Evolutionary conservation across 2,888 invertebrate genomes (phyloP), one percentile per base, ranked within the genome.

Genomic region (Hecatera dysodea): DNA sequence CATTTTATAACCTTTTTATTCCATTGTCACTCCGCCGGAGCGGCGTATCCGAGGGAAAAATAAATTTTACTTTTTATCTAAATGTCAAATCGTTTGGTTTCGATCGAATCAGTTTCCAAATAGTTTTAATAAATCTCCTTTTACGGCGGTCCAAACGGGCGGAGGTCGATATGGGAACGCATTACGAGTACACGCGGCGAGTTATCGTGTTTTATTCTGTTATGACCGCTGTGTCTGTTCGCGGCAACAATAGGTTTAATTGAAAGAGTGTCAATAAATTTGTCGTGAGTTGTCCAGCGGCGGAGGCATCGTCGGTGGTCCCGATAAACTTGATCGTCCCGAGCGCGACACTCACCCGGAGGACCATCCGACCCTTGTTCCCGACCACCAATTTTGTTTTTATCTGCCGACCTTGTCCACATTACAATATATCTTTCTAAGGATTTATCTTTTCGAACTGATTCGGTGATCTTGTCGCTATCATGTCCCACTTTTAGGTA

Each of bases 41-140:
- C 93, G 88, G 90, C 91, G 92, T 89, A 89, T 91, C 88, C 92
- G 91, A 93, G 93, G 92, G 91, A 93, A 95, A 94, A 94, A 96
- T 95, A 96, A 96, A 96, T 96, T 95, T 95, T 90, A 94, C 90
- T 93, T 92, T 95, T 96, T 96, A 96, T 96, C 96, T 96, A 94
- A 95, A 96, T 95, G 96, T 96, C 96, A 96, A 96, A 96, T 96
- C 96, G 95, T 95, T 93, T 94, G 92, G 92, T 93, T 93, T 91
- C 96, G 95, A 96, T 96, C 95, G 96, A 94, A 95, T 96, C 95
- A 93, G 96, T 96, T 94, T 93, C 93, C 94, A 94, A 96, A 96
- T 95, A 95, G 95, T 96, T 96, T 95, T 94, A 95, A 96, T 96
- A 96, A 96, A 96, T 96, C 96, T 95, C 95, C 95, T 95, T 96